Conservation (phyloP, 2,113 vertebrate species). For the Psophia crepitans region DNA sequence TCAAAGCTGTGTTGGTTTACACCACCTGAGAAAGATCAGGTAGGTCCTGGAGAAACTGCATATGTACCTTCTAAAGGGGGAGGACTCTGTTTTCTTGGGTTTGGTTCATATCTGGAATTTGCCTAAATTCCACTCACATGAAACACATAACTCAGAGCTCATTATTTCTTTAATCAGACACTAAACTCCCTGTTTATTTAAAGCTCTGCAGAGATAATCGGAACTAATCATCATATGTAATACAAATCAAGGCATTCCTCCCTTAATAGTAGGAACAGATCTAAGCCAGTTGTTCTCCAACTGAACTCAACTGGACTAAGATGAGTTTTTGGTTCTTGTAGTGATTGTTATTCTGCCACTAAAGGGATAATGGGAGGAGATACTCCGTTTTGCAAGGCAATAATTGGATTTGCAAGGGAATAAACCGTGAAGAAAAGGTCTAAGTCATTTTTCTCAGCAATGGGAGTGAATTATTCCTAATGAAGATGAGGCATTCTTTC, state of each 20-base stretch:
- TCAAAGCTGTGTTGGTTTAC: background rate
- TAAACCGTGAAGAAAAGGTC: slow-evolving; percentile 22
- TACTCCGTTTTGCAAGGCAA: slow-evolving; percentile 66
- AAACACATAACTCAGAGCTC: slow-evolving; percentile 35
- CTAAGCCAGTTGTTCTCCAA: slow-evolving; percentile 45
- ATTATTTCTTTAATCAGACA: slow-evolving; percentile 49
- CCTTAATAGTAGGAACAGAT: slow-evolving; percentile 15
- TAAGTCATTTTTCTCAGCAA: slow-evolving; percentile 40
- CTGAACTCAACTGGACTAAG: slow-evolving; percentile 23
- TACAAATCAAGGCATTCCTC: slow-evolving; percentile 52
- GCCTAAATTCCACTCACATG: background rate
- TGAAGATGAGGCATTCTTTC: slow-evolving; percentile 42
- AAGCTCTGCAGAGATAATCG: slow-evolving; percentile 40
- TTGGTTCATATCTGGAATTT: slow-evolving; percentile 23
- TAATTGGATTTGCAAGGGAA: slow-evolving; percentile 60
- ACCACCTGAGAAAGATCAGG: background rate
- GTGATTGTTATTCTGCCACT: slow-evolving; percentile 12
- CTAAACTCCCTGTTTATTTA: slow-evolving; percentile 48
- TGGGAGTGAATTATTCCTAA: slow-evolving; percentile 27
- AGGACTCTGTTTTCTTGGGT: background rate
- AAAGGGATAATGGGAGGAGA: slow-evolving; percentile 47
- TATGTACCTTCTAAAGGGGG: background rate
- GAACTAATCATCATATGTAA: slow-evolving; percentile 44
- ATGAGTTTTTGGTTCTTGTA: background rate
- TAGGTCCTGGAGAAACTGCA: background rate